Conservation (phyloP, 2,797 vertebrate species). For the Neopelma chrysocephalum region DNA sequence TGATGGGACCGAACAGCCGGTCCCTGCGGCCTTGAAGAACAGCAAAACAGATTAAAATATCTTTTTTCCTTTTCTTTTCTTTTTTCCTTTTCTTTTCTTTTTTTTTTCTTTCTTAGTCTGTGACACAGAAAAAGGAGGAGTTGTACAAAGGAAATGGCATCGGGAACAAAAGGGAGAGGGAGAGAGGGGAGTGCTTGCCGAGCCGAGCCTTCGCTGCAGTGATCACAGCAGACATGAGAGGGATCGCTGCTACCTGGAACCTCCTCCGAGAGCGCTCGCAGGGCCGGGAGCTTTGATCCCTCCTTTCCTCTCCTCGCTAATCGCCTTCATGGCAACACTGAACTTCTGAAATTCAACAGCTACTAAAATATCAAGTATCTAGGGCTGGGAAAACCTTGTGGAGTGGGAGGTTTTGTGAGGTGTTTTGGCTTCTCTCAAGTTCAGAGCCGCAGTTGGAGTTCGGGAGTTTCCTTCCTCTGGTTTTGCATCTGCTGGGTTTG, state of each 20-base stretch:
- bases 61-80: accelerated
- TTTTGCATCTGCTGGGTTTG: neutral
- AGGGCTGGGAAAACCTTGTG: neutral
- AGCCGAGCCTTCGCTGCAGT: neutral
- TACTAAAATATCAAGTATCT: constrained; percentile 9
- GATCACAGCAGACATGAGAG: neutral
- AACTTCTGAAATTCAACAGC: constrained; percentile 64
- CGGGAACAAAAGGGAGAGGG: neutral
- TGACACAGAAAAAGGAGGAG: neutral
- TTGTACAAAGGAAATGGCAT: neutral
- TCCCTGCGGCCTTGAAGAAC: neutral
- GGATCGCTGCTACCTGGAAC: neutral
- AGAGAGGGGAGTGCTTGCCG: neutral
- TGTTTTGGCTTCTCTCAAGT: neutral
- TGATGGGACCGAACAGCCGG: neutral
- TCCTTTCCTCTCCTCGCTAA: constrained; percentile 13
- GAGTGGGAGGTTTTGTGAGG: neutral
- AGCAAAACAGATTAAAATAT: neutral
- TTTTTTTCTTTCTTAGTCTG: neutral
- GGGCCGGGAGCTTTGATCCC: neutral
- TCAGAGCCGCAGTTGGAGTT: neutral
- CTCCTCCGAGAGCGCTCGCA: neutral
- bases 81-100: accelerated
- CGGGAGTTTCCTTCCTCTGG: neutral
- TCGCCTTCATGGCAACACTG: constrained; percentile 28